Conservation (phyloP, 2,797 vertebrate genomes). For the Chiroxiphia lanceolata region DNA sequence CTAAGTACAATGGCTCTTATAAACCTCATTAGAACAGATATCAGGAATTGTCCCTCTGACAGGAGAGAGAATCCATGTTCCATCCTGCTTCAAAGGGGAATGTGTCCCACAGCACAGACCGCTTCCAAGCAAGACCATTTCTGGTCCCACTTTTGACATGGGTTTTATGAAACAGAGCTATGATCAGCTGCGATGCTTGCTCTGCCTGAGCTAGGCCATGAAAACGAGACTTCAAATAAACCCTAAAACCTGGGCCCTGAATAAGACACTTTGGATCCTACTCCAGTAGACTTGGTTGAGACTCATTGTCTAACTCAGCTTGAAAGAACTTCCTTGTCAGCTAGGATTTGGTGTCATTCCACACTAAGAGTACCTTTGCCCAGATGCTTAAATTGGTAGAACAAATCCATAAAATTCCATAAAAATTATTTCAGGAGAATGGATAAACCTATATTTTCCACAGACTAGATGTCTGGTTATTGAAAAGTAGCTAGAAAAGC, state of each 20-base stretch:
- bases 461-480: background rate
- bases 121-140: background rate
- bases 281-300: background rate
- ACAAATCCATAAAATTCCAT: background rate
- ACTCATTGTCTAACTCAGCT: background rate
- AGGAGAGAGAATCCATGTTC: no score
- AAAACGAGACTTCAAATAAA: background rate
- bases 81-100: background rate
- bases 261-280: background rate
- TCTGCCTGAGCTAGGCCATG: background rate
- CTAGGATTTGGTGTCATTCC: background rate
- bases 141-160: background rate
- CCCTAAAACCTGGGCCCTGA: background rate
- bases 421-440: background rate
- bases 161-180: background rate
- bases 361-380: background rate
- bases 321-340: background rate
- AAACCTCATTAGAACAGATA: background rate
- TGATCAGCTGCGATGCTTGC: background rate
- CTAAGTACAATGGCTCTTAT: background rate
- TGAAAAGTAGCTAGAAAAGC: background rate
- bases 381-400: background rate
- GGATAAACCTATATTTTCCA: background rate
- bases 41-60: background rate
- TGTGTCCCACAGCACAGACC: rapidly evolving